These are phyloP conservation scores for Poeciliopsis gracilis DNA, from an alignment of 2,797 vertebrate genomes.

Conservation along the genomic window DNA sequence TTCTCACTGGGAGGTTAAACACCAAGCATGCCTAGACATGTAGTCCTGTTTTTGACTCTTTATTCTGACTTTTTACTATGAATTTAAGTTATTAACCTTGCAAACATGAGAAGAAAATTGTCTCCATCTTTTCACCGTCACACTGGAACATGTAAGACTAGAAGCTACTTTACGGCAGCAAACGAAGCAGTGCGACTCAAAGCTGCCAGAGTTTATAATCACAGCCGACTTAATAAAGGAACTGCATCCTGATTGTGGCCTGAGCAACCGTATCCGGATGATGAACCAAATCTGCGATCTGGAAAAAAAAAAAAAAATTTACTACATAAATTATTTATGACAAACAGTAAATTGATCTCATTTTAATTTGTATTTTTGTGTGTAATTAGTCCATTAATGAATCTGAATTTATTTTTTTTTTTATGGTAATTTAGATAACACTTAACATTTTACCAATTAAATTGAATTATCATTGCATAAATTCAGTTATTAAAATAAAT, in stretches of 20 bases:
- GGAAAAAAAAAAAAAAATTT: too few relatives aligned
- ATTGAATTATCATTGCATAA: too few relatives aligned
- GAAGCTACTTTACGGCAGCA: conserved; percentile 70
- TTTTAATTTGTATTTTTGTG: not conserved
- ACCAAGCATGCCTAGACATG: not conserved
- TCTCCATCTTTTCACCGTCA: not conserved
- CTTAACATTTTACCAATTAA: not conserved
- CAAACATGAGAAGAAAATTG: not conserved
- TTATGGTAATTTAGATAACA: not conserved
- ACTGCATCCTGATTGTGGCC: too few relatives aligned
- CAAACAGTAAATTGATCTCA: too few relatives aligned
- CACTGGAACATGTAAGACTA: not conserved
- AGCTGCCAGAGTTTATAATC: conserved; percentile 91
- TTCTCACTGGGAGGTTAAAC: conserved; percentile 10
- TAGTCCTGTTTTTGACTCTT: not conserved
- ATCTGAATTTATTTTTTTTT: not conserved
- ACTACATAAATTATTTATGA: not conserved
- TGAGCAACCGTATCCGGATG: too few relatives aligned
- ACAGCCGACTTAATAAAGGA: conserved; percentile 90
- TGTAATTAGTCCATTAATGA: not conserved
- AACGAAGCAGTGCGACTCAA: conserved; percentile 86
- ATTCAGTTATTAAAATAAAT: not conserved
- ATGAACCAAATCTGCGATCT: too few relatives aligned
- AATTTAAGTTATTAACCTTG: not conserved
- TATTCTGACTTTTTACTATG: not conserved